phyloP scores from a whole-genome alignment of 2,797 vertebrate species.

The Choloepus didactylus region DNA sequence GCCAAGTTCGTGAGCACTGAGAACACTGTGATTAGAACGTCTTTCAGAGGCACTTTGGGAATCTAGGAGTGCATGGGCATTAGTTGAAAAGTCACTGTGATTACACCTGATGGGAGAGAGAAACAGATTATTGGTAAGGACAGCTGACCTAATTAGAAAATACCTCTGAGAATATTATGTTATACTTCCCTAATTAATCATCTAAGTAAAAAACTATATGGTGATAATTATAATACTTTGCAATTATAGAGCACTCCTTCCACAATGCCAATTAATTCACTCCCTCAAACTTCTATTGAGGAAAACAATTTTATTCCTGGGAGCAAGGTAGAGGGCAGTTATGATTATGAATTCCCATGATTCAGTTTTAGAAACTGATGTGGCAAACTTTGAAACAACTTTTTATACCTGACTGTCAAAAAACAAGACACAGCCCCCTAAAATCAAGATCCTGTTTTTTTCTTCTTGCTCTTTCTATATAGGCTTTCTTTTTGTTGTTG shows the following conservation, averaged over 20 bases:
- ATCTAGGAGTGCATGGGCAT: accelerated
- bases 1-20: background rate
- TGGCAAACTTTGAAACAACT: background rate
- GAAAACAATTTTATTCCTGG: background rate
- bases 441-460: background rate
- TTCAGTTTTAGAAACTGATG: background rate
- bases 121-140: background rate
- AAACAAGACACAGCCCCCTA: background rate
- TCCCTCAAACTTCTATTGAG: background rate
- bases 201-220: background rate
- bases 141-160: background rate
- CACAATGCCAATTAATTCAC: background rate
- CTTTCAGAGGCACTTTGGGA: background rate
- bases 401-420: background rate
- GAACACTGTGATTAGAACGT: background rate
- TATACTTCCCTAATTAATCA: background rate
- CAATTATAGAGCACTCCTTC: background rate
- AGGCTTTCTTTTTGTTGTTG: background rate
- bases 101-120: background rate
- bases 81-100: background rate
- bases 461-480: background rate
- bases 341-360: background rate
- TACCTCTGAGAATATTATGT: background rate
- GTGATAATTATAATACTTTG: background rate
- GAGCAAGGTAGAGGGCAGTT: background rate